Base-by-base conservation (phyloP, 2,797 vertebrate species). In the Coregonus suidteri region DNA sequence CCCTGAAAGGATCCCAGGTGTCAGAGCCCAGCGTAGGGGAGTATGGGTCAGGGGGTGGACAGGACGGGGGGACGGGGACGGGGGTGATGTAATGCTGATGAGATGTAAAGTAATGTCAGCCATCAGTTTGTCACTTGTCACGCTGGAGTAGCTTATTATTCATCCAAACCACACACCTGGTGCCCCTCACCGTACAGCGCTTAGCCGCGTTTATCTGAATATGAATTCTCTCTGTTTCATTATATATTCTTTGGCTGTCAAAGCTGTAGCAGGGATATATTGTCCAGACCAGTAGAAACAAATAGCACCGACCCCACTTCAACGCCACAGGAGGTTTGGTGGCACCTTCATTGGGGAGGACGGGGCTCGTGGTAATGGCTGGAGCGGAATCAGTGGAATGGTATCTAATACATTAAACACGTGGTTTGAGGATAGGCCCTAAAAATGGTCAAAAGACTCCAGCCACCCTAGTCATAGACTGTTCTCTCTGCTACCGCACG, bases 1-100 rank as follows among this genome's bases (percentile, higher is more conserved):
- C 59, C 59, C 89, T 90, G 87, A 93, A 84, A 89, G 88, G 88
- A 84, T 76, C 84, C 81, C 92, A 93, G 93, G 91, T 94, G 92
- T 90, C 85, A 78, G 77, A 78, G 64, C n/a, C 59, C 59, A 9
- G 59, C 9, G 1, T 47, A 47, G 9, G 41, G 41, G 41, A 77
- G 82, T 75, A 15, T 75, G 53, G 7, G 66, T 30, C 71, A 74
- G 73, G 11, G 30, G 5, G 31, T 62, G 9, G 71, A 62, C 74
- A 5, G 30, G 34, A 51, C 16, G 64, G 13, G 72, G 78, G 16
- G 25, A 25, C 25, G 25, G 1, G 0, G 9, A n/a, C n/a, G 59
- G 20, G 11, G 13, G 64, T 67, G 65, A 31, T 6, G 68, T 30
- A 74, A 75, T 74, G 14, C 30, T 14, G 31, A 68, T n/a, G 74